These are phyloP conservation scores for Spialia ferax DNA, from an alignment of 2,888 invertebrate genomes.

Conservation along the genomic window DNA sequence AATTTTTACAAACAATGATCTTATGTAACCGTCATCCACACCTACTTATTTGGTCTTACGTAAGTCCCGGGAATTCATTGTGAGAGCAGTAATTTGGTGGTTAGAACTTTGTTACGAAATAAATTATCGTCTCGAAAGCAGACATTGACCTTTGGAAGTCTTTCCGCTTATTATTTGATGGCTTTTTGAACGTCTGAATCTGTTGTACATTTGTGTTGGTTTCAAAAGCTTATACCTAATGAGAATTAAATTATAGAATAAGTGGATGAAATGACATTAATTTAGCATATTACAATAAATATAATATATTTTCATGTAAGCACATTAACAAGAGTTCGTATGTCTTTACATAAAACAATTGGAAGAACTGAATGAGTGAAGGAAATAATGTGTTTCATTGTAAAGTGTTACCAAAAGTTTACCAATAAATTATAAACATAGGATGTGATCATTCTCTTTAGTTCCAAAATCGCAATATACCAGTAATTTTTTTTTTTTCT, in stretches of 20 bases:
- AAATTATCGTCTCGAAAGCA: constrained; percentile 51
- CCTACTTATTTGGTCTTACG: constrained; percentile 34
- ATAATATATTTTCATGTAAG: too few relatives aligned
- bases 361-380: too few relatives aligned
- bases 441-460: too few relatives aligned
- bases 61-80: constrained; percentile 38
- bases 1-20: constrained; percentile 31
- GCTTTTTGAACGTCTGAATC: background rate
- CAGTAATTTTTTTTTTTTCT: too few relatives aligned
- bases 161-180: constrained; percentile 6
- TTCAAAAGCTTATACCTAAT: background rate
- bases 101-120: constrained; percentile 42
- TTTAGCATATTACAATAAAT: too few relatives aligned
- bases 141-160: constrained; percentile 46
- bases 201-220: background rate
- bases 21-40: constrained; percentile 29
- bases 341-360: too few relatives aligned
- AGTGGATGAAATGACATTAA: too few relatives aligned
- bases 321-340: too few relatives aligned
- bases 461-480: too few relatives aligned
- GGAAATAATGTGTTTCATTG: too few relatives aligned
- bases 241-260: background rate
- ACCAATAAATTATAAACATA: too few relatives aligned
- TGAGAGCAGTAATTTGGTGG: constrained; percentile 41
- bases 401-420: too few relatives aligned